Evolutionary conservation across 23 tunicate species (phyloP).

Genomic region (Trididemnum nubilum): DNA sequence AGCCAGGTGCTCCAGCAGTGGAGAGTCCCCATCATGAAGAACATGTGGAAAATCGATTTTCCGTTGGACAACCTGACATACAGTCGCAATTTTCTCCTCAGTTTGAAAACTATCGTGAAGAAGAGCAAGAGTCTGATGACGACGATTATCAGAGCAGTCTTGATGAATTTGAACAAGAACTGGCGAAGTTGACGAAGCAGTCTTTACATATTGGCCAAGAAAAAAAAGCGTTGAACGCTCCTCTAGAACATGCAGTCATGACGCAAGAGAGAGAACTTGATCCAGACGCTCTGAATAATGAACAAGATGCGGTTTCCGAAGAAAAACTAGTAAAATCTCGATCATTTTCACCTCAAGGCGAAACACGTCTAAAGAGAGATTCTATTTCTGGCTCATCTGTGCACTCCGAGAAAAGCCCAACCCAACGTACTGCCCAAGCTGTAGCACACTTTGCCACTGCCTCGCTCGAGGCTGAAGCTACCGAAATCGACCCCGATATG

Average conservation of each 20-base stretch:
- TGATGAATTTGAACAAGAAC: constrained; percentile 49
- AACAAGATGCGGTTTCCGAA: too few species aligned
- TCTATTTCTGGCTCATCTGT: constrained; percentile 42
- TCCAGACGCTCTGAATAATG: too few species aligned
- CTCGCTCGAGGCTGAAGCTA: neutral
- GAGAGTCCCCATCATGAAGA: neutral
- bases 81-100: neutral
- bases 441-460: neutral
- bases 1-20: neutral
- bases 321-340: too few species aligned
- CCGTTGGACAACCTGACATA: neutral
- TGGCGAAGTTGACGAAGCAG: constrained; percentile 12
- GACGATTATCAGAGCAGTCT: constrained; percentile 37
- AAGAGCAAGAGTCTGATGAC: constrained; percentile 22
- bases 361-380: neutral
- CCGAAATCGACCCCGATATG: neutral
- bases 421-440: neutral
- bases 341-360: neutral
- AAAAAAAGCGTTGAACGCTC: too few species aligned
- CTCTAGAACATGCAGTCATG: too few species aligned
- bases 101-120: neutral
- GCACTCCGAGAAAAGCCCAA: neutral
- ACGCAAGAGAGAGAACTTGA: too few species aligned
- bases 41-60: neutral
- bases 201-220: too few species aligned